Evolutionary conservation across 2,888 invertebrate species (phyloP).

Genomic region (Meta bourneti): DNA sequence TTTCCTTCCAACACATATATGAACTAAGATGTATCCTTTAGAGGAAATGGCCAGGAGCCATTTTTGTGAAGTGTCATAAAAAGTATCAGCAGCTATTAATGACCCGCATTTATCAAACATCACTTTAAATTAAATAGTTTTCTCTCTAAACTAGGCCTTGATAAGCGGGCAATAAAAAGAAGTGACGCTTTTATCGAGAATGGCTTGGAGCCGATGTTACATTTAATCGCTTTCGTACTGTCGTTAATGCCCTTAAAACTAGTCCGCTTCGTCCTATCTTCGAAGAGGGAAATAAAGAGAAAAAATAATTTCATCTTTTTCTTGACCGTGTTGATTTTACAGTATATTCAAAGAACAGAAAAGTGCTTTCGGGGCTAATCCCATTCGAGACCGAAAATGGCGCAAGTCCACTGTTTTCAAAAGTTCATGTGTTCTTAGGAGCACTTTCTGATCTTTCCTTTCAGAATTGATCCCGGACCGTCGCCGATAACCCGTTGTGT

Average conservation of each 20-base stretch:
- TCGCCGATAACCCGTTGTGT: too few relatives aligned
- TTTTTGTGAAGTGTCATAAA: neutral
- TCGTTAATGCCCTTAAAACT: conserved; percentile 52
- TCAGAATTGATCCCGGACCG: too few relatives aligned
- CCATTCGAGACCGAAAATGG: neutral
- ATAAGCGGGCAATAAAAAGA: conserved; percentile 26
- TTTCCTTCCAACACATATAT: too few relatives aligned
- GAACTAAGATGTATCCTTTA: too few relatives aligned
- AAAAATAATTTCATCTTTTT: conserved; percentile 30
- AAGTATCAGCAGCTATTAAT: neutral
- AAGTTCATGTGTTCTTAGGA: neutral
- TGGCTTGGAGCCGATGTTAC: conserved; percentile 42
- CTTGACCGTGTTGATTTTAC: conserved; percentile 59
- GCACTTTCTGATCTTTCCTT: too few relatives aligned
- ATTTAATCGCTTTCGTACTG: conserved; percentile 64
- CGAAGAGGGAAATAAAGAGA: conserved; percentile 37
- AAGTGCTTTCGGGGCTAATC: conserved; percentile 37
- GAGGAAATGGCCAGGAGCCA: too few relatives aligned
- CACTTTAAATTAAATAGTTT: conserved; percentile 38
- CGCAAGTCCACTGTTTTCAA: conserved; percentile 25
- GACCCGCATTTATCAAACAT: neutral
- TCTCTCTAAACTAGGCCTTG: neutral
- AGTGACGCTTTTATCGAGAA: neutral
- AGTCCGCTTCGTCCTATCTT: conserved; percentile 35
- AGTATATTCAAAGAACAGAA: conserved; percentile 67